phyloP scores from a whole-genome alignment of 2,888 invertebrate genomes.

The Eumacrocentrus americanus region DNA sequence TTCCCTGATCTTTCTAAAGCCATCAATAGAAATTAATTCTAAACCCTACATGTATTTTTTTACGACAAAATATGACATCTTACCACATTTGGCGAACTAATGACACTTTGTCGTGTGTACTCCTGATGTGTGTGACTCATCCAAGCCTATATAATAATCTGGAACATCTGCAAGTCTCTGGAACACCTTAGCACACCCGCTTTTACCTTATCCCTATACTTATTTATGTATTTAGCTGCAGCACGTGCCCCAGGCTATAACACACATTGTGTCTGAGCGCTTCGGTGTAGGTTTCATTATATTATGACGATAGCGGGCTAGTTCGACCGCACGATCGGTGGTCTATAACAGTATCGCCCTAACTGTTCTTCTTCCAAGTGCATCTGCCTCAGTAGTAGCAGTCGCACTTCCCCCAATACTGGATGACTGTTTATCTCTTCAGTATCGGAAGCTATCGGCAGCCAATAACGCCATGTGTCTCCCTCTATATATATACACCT shows the following conservation, averaged over 20 bases:
- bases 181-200: constrained; percentile 27
- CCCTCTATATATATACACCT: background rate
- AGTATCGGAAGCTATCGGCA: constrained; percentile 34
- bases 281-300: constrained; percentile 31
- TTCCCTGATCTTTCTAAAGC: no score
- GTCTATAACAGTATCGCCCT: constrained; percentile 23
- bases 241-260: constrained; percentile 27
- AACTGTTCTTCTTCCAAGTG: constrained; percentile 23
- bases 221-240: constrained; percentile 32
- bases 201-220: constrained; percentile 30
- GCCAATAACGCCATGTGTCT: constrained; percentile 45
- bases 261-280: constrained; percentile 22
- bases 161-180: constrained; percentile 32
- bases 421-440: constrained; percentile 16
- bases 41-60: no score
- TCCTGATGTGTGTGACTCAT: constrained; percentile 6
- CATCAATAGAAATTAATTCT: no score
- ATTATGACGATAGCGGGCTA: constrained; percentile 28
- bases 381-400: constrained; percentile 24
- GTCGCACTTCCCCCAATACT: constrained; percentile 13
- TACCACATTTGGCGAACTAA: no score
- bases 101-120: constrained; percentile 9
- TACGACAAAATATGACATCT: no score
- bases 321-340: constrained; percentile 15
- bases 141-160: constrained; percentile 6